Evolutionary conservation across 2,888 invertebrate genomes (phyloP).

Genomic region (Epirrhoe alternata): DNA sequence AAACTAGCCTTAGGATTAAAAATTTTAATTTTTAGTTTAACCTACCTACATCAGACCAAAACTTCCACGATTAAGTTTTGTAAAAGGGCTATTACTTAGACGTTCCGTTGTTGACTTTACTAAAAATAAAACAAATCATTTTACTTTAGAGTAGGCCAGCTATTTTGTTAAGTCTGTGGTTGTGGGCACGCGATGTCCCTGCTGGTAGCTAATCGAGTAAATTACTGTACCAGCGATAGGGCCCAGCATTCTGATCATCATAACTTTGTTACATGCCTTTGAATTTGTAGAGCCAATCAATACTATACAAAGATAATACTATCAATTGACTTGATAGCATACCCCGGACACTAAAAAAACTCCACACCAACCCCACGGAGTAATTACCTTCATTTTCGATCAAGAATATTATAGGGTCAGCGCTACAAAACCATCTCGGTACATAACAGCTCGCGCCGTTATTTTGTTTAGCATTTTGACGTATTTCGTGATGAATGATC

Average conservation of each 20-base stretch:
- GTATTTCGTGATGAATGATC: too few species aligned
- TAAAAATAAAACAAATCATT: background rate
- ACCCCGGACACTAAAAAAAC: background rate
- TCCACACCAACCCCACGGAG: too few species aligned
- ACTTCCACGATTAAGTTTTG: too few species aligned
- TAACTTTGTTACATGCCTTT: slow-evolving; percentile 32
- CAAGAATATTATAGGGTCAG: too few species aligned
- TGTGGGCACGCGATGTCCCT: slow-evolving; percentile 62
- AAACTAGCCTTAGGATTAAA: too few species aligned
- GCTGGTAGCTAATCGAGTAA: slow-evolving; percentile 62
- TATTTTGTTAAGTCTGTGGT: slow-evolving; percentile 43
- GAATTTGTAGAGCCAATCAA: slow-evolving; percentile 24
- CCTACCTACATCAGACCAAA: too few species aligned
- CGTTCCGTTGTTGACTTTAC: background rate
- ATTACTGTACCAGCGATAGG: slow-evolving; percentile 58
- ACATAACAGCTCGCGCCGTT: too few species aligned
- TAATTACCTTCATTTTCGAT: too few species aligned
- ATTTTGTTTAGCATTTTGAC: too few species aligned
- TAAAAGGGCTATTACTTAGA: background rate
- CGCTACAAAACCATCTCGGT: too few species aligned
- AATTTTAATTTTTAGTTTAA: too few species aligned
- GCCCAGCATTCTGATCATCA: slow-evolving; percentile 28
- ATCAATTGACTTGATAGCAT: slow-evolving; percentile 21
- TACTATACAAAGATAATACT: slow-evolving; percentile 19
- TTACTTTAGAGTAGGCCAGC: slow-evolving; percentile 6